Conservation (phyloP, 2,797 vertebrate species). For the Dendrocincla tyrannina region DNA sequence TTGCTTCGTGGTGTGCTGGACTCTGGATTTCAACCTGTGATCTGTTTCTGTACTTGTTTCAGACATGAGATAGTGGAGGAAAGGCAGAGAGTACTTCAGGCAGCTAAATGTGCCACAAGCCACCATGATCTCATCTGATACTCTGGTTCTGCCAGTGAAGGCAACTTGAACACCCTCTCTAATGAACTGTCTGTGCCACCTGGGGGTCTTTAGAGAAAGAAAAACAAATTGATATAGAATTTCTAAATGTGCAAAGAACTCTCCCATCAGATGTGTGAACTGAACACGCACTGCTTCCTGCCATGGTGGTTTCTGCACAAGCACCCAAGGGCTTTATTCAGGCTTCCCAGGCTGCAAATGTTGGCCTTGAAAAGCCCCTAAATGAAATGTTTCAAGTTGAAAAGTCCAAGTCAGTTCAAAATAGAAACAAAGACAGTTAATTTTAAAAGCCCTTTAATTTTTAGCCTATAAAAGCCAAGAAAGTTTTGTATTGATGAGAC, state of each 20-base stretch:
- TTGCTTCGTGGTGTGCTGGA: background rate
- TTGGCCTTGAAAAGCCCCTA: background rate
- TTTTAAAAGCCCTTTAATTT: constrained; percentile 29
- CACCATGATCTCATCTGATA: fast-evolving
- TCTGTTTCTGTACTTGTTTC: background rate
- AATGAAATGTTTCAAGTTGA: constrained; percentile 12
- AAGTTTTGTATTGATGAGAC: constrained; percentile 10
- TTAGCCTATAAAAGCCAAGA: background rate
- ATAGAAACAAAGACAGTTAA: constrained; percentile 50
- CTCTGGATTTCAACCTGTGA: background rate
- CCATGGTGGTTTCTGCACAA: background rate
- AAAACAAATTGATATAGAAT: background rate
- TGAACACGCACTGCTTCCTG: background rate
- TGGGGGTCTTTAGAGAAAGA: background rate
- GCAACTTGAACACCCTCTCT: background rate
- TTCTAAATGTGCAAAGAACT: background rate
- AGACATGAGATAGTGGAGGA: background rate
- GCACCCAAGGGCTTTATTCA: background rate
- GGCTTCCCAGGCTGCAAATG: background rate
- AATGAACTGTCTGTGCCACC: background rate
- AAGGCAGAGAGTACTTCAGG: background rate
- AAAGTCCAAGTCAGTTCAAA: constrained; percentile 28
- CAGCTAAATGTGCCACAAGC: background rate
- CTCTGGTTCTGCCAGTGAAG: background rate
- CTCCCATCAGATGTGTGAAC: background rate